Base-by-base conservation (phyloP, 1,140 invertebrate species). In the Drosophila simulans region DNA sequence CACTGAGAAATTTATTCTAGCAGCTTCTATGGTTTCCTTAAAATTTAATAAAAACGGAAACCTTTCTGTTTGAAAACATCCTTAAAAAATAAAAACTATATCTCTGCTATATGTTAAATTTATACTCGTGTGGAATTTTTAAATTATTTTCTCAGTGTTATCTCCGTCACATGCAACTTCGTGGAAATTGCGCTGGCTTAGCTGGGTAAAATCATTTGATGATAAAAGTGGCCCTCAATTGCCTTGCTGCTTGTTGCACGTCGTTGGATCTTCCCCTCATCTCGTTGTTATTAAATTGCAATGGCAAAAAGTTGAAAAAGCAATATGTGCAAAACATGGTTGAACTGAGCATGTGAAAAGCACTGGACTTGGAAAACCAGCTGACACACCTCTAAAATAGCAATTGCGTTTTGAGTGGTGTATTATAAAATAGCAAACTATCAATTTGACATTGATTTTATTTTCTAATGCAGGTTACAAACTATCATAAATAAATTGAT, bases 211-310 rank as follows among this genome's bases (percentile, higher is more conserved):
- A 88, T 82, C 75, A 82, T 86, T 86, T 86, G 75, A 88, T 82
- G 78, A 76, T 79, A 86, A 82, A 86, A 86, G 75, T 86, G 82
- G 79, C 57, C 75, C 83, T 78, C 82, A 86, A 85, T 86, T 78
- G 83, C 82, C 82, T 85, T 82, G 73, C 74, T 77, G 79, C 79
- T 80, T 75, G 77, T 62, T 80, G 57, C 45, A 66, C 60, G 71
- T 39, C 46, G 52, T 25, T 53, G 40, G 17, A 48, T 7, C 15
- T 35, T 35, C 35, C 13, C 20, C 39, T 43, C 49, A 25, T 31
- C 55, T 31, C 15, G 22, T 25, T 64, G 65, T 84, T 84, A 84
- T 84, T 84, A 84, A 84, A 84, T 84, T 79, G 40, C 65, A 74
- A 60, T 40, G 40, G n/a, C 34, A n/a, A 49, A 64, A 43, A 56